A percentile compares a stretch with the other conserved stretches of the same genome.
These are phyloP conservation scores for Micromesistius poutassou DNA, from an alignment of 2,797 vertebrate genomes.

Conservation along the genomic window DNA sequence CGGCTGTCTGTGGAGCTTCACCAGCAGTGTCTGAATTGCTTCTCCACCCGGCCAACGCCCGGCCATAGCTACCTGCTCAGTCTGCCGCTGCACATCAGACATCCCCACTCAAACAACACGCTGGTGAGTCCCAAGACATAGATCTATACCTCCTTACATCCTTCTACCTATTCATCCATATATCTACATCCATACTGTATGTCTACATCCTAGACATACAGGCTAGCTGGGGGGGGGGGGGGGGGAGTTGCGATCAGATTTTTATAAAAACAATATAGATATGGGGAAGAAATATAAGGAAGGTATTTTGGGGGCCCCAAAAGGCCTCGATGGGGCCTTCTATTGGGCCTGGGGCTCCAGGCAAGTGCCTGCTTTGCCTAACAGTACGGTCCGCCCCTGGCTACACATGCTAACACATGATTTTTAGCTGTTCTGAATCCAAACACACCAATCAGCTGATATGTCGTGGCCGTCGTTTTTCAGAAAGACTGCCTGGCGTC, in stretches of 20 bases:
- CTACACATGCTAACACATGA: background rate
- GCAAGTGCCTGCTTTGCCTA: too few species aligned
- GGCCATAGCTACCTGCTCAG: conserved; percentile 55
- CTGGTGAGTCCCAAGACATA: conserved; percentile 51
- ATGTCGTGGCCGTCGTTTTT: background rate
- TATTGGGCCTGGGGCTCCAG: too few species aligned
- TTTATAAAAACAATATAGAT: too few species aligned
- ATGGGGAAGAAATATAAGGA: too few species aligned
- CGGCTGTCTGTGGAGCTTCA: conserved; percentile 58
- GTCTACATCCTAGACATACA: background rate
- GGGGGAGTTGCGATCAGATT: too few species aligned
- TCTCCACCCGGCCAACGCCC: conserved; percentile 34
- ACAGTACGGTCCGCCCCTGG: too few species aligned
- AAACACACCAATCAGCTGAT: background rate
- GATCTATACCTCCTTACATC: background rate
- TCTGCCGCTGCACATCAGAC: conserved; percentile 60
- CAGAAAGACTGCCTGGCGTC: conserved; percentile 63
- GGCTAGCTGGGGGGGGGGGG: too few species aligned
- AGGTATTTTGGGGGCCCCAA: too few species aligned
- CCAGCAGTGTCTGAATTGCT: conserved; percentile 58
- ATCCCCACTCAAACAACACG: conserved; percentile 34
- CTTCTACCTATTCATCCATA: background rate
- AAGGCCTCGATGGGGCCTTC: too few species aligned
- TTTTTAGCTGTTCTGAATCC: background rate
- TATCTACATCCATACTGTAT: background rate